phyloP scores from a whole-genome alignment of 2,888 invertebrate species.

The Tubiluchus corallicola region DNA sequence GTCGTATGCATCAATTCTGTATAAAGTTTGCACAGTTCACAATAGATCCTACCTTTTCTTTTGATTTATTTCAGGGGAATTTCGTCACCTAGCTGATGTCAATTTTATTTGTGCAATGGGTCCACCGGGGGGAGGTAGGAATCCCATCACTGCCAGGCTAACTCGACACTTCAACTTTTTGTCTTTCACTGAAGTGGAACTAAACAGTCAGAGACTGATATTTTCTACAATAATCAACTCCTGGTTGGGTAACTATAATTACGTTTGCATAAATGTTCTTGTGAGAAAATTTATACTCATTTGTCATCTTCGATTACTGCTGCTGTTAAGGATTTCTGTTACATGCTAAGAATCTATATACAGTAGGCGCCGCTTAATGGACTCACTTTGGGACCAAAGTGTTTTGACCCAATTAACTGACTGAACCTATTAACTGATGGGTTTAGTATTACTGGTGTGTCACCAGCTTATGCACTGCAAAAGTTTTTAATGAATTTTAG shows the following conservation, averaged over 20 bases:
- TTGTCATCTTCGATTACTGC: too few species aligned
- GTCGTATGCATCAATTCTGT: background rate
- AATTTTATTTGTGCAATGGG: conserved; percentile 57
- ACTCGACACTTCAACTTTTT: conserved; percentile 56
- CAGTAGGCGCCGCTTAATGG: too few species aligned
- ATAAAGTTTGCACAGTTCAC: background rate
- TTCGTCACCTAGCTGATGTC: conserved; percentile 46
- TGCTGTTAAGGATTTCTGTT: conserved; percentile 4
- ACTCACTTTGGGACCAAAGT: too few species aligned
- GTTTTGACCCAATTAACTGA: too few species aligned
- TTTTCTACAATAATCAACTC: conserved; percentile 49
- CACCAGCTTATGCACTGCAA: too few species aligned
- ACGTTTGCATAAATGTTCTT: background rate
- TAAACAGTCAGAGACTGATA: conserved; percentile 44
- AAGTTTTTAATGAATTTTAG: too few species aligned
- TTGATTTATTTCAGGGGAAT: conserved; percentile 33
- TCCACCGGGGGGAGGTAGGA: conserved; percentile 57
- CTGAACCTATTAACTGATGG: too few species aligned
- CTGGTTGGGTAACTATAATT: conserved; percentile 43
- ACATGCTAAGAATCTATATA: too few species aligned
- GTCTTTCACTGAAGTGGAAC: conserved; percentile 57
- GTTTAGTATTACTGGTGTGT: too few species aligned
- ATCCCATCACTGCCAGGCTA: conserved; percentile 51
- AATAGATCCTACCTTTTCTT: background rate
- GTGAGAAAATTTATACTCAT: conserved; percentile 15